Evolutionary conservation across 92 coral and sea anemone species (phyloP).

Genomic region (Zoanthus solanderi): DNA sequence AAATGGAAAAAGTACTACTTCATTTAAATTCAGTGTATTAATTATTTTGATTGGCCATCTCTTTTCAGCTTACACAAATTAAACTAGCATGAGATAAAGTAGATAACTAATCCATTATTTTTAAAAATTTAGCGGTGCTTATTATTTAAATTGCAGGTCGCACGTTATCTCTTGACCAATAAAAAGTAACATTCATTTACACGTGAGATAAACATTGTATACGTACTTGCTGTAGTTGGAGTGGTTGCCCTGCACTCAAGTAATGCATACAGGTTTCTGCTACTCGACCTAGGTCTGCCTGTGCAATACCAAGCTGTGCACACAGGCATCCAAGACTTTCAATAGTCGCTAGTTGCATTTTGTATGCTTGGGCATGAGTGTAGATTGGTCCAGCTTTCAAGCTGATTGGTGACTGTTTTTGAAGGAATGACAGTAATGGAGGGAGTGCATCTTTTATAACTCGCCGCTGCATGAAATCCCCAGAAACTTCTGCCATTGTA

Average conservation of each 20-base stretch:
- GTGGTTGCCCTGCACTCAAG: slow-evolving; percentile 90
- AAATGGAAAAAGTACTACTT: too few species aligned
- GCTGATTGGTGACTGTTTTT: slow-evolving; percentile 80
- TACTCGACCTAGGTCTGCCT: slow-evolving; percentile 70
- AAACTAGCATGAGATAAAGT: too few species aligned
- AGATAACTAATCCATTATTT: too few species aligned
- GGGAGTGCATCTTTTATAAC: slow-evolving; percentile 91
- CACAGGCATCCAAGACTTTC: slow-evolving; percentile 85
- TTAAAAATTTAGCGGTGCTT: too few species aligned
- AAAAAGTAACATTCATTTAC: too few species aligned
- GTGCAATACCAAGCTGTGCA: slow-evolving; percentile 79
- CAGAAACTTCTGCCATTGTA: slow-evolving; percentile 89
- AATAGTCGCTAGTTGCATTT: slow-evolving; percentile 75
- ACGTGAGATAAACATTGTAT: neutral
- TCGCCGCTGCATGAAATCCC: slow-evolving; percentile 93
- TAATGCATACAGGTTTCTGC: slow-evolving; percentile 76
- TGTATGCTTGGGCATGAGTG: slow-evolving; percentile 87
- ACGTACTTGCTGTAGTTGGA: slow-evolving; percentile 78
- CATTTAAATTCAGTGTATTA: too few species aligned
- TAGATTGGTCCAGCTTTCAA: slow-evolving; percentile 83
- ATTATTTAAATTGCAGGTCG: too few species aligned
- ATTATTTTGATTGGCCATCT: too few species aligned
- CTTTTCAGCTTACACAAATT: too few species aligned
- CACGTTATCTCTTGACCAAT: too few species aligned
- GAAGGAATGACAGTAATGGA: slow-evolving; percentile 72